Conservation (phyloP, 2,888 invertebrate genomes). For the Merodon equestris region DNA sequence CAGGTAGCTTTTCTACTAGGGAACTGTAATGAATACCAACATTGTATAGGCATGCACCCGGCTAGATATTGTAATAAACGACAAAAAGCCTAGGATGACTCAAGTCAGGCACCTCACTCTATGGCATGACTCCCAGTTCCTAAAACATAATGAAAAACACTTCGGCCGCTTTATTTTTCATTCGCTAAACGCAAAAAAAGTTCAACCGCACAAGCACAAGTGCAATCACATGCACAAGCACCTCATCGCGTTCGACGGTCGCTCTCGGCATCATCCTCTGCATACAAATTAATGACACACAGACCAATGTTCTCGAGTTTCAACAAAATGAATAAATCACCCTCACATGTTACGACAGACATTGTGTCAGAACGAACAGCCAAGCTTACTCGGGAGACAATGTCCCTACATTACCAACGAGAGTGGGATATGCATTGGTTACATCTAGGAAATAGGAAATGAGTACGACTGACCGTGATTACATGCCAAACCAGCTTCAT, state of each 20-base stretch:
- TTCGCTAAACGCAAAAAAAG: neutral
- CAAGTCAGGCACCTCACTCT: too few relatives aligned
- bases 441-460: conserved; percentile 62
- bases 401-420: conserved; percentile 10
- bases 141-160: too few relatives aligned
- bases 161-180: too few relatives aligned
- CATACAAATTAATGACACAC: conserved; percentile 58
- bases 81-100: too few relatives aligned
- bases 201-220: conserved; percentile 8
- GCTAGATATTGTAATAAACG: too few relatives aligned
- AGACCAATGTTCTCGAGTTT: conserved; percentile 38
- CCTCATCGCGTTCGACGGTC: conserved; percentile 43
- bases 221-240: conserved; percentile 22
- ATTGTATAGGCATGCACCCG: too few relatives aligned
- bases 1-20: too few relatives aligned
- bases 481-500: conserved; percentile 41
- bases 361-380: conserved; percentile 27
- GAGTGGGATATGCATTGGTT: conserved; percentile 19
- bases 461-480: conserved; percentile 54
- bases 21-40: too few relatives aligned
- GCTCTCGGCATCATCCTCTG: conserved; percentile 31
- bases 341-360: conserved; percentile 26
- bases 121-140: too few relatives aligned
- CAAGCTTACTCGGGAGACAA: conserved; percentile 23
- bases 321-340: conserved; percentile 31